Conservation (phyloP, 2,797 vertebrate genomes). For the Falco columbarius region DNA sequence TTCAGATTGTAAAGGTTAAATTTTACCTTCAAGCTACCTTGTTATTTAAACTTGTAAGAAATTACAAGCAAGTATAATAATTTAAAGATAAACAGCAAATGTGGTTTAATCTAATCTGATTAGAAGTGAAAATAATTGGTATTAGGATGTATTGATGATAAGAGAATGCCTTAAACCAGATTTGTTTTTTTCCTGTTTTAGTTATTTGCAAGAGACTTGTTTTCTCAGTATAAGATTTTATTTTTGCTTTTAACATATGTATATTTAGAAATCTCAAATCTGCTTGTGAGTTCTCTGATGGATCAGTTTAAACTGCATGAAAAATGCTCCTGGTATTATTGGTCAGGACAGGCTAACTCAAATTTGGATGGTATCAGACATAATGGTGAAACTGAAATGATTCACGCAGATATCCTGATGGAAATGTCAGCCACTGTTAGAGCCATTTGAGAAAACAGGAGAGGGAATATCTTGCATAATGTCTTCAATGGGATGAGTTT, state of each 20-base stretch:
- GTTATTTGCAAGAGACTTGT: neutral
- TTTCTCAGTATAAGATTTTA: neutral
- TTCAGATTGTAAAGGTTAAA: neutral
- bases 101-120: neutral
- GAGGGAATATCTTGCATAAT: neutral
- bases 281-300: neutral
- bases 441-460: neutral
- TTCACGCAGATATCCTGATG: neutral
- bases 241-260: neutral
- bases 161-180: neutral
- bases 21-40: neutral
- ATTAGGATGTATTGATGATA: neutral
- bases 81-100: neutral
- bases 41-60: neutral
- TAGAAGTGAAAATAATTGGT: neutral
- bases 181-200: neutral
- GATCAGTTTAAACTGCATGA: neutral
- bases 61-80: neutral
- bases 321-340: neutral
- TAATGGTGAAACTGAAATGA: neutral
- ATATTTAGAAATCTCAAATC: neutral
- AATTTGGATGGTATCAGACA: neutral
- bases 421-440: neutral
- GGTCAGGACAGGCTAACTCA: neutral
- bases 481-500: neutral